These are phyloP conservation scores for Mallotus villosus DNA, from an alignment of 2,797 vertebrate genomes.

Conservation along the genomic window DNA sequence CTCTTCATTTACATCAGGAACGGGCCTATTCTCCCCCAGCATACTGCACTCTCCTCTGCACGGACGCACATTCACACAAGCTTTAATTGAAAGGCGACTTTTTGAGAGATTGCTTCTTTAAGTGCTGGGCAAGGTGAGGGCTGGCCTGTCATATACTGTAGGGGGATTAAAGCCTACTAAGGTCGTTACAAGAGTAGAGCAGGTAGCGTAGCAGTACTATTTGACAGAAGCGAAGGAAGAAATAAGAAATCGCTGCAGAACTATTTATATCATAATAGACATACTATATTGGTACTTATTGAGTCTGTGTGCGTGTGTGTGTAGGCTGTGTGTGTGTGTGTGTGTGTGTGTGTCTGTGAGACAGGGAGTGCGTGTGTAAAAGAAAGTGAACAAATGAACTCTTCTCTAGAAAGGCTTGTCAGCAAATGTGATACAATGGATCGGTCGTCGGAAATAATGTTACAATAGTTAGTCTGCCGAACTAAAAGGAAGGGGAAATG, in stretches of 20 bases:
- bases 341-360: neutral
- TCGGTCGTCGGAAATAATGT: slow-evolving; percentile 67
- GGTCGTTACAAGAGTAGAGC: slow-evolving; percentile 52
- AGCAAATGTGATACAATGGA: slow-evolving; percentile 72
- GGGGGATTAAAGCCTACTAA: slow-evolving; percentile 70
- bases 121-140: slow-evolving; percentile 83
- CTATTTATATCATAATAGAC: slow-evolving; percentile 56
- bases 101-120: slow-evolving; percentile 84
- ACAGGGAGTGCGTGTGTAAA: neutral
- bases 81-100: slow-evolving; percentile 76
- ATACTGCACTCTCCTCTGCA: slow-evolving; percentile 65
- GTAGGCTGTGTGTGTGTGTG: slow-evolving; percentile 11
- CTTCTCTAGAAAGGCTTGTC: slow-evolving; percentile 57
- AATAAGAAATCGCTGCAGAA: slow-evolving; percentile 48
- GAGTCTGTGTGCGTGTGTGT: neutral
- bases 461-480: slow-evolving; percentile 55
- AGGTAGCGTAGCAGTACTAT: slow-evolving; percentile 46
- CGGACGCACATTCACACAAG: slow-evolving; percentile 71
- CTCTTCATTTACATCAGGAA: slow-evolving; percentile 85
- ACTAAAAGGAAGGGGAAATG: slow-evolving; percentile 71
- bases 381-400: slow-evolving; percentile 48
- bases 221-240: slow-evolving; percentile 32
- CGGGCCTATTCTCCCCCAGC: slow-evolving; percentile 75
- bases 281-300: slow-evolving; percentile 16
- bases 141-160: slow-evolving; percentile 73